Base-by-base conservation (phyloP, 2,888 invertebrate species). In the Polylopha cassiicola region DNA sequence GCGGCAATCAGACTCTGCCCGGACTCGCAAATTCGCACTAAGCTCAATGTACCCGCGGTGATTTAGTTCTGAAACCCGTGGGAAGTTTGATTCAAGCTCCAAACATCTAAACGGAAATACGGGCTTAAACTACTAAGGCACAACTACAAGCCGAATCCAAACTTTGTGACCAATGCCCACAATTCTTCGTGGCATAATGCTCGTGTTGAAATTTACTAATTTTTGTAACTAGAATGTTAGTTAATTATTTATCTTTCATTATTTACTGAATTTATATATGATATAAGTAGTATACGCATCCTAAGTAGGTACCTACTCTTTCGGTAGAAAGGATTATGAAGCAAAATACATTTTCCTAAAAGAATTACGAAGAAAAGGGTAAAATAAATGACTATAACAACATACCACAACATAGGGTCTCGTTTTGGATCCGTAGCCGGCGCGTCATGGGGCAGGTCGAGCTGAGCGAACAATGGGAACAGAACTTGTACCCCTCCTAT, bases 401-500 rank as follows among this genome's bases (percentile, higher is more conserved):
- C 88, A 88, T 88, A 95, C 96, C 96, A 96, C 65, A 96, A 86
- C 65, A 94, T 91, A 47, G 95, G 92, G 85, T 96, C 95, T 68
- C 93, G 89, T 78, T 95, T 95, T 48, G 92, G 89, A 67, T 95
- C 95, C 44, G 90, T 89, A 22, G 91, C 87, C 47, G 92, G 92
- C 56, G 90, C 89, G 75, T 96, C 95, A 76, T 95, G 95, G 55
- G 95, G 94, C 87, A 97, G 89, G 82, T 99, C 99, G 67, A 99
- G 88, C 84, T 99, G 99, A 15, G 97, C 95, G 86, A 99, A 99
- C 61, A 99, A 88, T 48, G 99, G 99, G 85, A 99, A 98, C 52
- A 99, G 88, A 65, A 99, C 97, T 87, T 96, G 97, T 68, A 99
- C 97, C 47, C 99, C 99, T 48, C 99, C 99, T 68, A 99, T 95